Percentiles rank a stretch among this genome's conserved stretches.
phyloP scores from a whole-genome alignment of 1,140 invertebrate genomes.

The Drosophila azteca region DNA sequence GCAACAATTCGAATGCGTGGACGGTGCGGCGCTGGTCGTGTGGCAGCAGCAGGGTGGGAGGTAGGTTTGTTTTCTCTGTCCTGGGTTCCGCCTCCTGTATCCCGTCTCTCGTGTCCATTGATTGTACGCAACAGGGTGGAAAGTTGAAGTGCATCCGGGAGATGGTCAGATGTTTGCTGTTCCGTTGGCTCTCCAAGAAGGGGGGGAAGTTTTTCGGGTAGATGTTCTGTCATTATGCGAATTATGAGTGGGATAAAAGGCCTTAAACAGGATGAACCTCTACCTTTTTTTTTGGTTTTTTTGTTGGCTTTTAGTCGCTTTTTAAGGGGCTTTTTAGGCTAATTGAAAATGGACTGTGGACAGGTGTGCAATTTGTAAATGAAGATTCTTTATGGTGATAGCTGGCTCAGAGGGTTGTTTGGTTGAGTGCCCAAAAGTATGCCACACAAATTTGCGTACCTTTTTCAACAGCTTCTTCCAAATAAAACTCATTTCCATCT shows the following conservation, averaged over 20 bases:
- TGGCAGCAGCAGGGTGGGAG: constrained; percentile 22
- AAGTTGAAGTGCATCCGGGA: constrained; percentile 82
- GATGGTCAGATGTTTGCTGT: constrained; percentile 73
- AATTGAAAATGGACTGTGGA: constrained; percentile 66
- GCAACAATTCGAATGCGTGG: constrained; percentile 67
- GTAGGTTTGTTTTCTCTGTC: background rate
- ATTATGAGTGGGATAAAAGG: constrained; percentile 82
- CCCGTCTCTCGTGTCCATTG: constrained; percentile 25
- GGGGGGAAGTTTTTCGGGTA: constrained; percentile 21
- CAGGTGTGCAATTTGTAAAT: constrained; percentile 65
- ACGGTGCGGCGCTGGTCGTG: constrained; percentile 30
- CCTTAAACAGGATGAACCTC: constrained; percentile 62
- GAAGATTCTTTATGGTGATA: constrained; percentile 14
- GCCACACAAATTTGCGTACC: constrained; percentile 21
- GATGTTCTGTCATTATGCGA: constrained; percentile 78
- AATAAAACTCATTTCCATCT: constrained; percentile 28
- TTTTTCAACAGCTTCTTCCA: background rate
- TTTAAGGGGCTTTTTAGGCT: constrained; percentile 67
- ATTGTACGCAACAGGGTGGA: constrained; percentile 82
- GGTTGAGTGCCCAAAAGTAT: constrained; percentile 27
- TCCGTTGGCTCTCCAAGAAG: constrained; percentile 55
- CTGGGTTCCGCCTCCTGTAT: constrained; percentile 15
- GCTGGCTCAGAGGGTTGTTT: constrained; percentile 4
- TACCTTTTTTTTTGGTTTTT: constrained; percentile 42
- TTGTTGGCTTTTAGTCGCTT: constrained; percentile 26